Evolutionary conservation across 2,888 invertebrate genomes (phyloP).

Genomic region (Rhabditoides inermis): DNA sequence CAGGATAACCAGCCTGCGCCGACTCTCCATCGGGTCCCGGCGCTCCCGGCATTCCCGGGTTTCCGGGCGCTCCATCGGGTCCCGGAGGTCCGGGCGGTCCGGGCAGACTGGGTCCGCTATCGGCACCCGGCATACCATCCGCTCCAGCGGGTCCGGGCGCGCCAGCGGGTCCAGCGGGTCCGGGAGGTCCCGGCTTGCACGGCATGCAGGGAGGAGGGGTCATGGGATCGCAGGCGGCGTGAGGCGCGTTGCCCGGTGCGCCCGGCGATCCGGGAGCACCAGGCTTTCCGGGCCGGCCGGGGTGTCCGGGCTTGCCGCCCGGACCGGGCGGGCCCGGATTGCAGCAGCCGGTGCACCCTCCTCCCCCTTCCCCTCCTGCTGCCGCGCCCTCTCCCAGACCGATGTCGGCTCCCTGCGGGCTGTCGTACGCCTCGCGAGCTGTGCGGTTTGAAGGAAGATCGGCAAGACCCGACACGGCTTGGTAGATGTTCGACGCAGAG

Average conservation of each 20-base stretch:
- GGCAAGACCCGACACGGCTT: too few relatives aligned
- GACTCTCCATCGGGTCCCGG: not conserved
- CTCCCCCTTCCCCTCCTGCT: slow-evolving; percentile 4
- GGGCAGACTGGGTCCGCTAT: not conserved
- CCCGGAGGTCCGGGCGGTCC: not conserved
- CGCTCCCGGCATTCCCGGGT: slow-evolving; percentile 1
- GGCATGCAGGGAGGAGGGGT: slow-evolving; percentile 6
- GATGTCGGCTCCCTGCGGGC: slow-evolving; percentile 1
- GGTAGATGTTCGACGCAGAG: too few relatives aligned
- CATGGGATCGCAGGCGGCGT: slow-evolving; percentile 1
- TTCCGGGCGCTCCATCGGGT: slow-evolving; percentile 2
- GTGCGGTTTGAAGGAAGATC: not conserved
- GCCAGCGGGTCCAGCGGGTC: slow-evolving; percentile 7
- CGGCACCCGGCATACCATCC: not conserved
- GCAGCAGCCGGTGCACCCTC: slow-evolving; percentile 8
- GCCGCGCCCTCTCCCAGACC: not conserved
- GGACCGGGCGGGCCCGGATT: slow-evolving; percentile 8
- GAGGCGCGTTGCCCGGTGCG: slow-evolving; percentile 2
- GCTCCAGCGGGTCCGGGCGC: slow-evolving; percentile 3
- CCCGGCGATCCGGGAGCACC: slow-evolving; percentile 4
- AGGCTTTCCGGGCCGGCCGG: slow-evolving; percentile 2
- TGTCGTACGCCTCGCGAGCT: not conserved
- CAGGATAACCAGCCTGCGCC: not conserved
- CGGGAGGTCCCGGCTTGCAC: slow-evolving; percentile 3
- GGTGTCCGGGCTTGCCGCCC: slow-evolving; percentile 5